phyloP scores from a whole-genome alignment of 2,797 vertebrate species.

The Periparus ater region DNA sequence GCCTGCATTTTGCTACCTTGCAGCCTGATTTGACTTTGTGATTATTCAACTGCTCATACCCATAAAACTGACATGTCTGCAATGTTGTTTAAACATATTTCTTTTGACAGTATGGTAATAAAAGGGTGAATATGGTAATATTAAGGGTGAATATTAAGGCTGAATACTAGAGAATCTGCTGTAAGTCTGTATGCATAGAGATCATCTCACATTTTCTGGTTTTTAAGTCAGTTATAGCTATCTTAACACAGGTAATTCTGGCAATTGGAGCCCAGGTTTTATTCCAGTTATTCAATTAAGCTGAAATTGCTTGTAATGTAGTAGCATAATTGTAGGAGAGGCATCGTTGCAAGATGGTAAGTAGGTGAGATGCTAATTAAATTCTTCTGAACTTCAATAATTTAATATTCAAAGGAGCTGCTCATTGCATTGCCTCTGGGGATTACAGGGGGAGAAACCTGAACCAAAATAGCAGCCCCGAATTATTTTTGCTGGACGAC shows the following conservation, averaged over 20 bases:
- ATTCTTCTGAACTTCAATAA: constrained; percentile 27
- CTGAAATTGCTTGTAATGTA: constrained; percentile 14
- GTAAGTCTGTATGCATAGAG: not conserved
- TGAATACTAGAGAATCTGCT: not conserved
- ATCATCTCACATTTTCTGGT: not conserved
- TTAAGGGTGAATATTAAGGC: not conserved
- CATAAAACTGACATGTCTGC: not conserved
- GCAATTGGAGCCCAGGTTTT: constrained; percentile 41
- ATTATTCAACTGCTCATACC: not conserved
- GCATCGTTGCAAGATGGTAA: not conserved
- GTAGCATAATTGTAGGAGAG: not conserved
- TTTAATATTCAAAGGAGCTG: constrained; percentile 17
- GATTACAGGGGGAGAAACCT: not conserved
- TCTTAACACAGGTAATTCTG: constrained; percentile 35
- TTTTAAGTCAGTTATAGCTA: not conserved
- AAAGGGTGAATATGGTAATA: not conserved
- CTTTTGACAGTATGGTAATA: not conserved
- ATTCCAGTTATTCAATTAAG: constrained; percentile 43
- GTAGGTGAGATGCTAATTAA: constrained; percentile 65
- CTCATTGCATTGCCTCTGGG: not conserved
- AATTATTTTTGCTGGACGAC: not conserved
- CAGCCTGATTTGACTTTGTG: not conserved
- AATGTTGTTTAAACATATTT: not conserved
- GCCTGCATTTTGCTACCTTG: not conserved
- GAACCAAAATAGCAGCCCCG: constrained; percentile 1